Conservation (phyloP, 2,113 vertebrate genomes). For the Pygoscelis adeliae region DNA sequence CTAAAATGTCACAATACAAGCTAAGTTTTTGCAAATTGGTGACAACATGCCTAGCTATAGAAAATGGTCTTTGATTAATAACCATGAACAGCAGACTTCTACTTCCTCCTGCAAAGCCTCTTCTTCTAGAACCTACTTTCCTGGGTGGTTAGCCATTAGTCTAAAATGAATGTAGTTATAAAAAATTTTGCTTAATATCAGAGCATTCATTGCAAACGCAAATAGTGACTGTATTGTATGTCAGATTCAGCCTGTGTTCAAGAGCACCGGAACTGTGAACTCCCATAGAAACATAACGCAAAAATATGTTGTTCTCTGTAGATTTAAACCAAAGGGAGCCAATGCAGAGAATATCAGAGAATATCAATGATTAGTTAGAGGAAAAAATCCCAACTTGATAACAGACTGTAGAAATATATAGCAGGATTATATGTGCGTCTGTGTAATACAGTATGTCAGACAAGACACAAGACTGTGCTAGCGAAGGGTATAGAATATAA, state of each 20-base stretch:
- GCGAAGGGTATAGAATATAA: not conserved
- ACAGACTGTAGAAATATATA: not conserved
- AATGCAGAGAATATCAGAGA: not conserved
- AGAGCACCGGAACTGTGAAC: not conserved
- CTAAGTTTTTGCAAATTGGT: not conserved
- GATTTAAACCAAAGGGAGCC: not conserved
- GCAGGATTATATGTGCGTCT: not conserved
- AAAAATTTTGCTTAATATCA: not conserved
- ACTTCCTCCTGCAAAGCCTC: not conserved
- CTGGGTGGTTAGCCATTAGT: not conserved
- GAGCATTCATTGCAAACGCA: not conserved
- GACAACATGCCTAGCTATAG: not conserved
- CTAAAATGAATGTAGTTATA: not conserved
- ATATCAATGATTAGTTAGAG: not conserved
- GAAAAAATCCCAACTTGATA: rapidly evolving
- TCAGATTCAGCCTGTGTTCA: not conserved
- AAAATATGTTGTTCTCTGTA: not conserved
- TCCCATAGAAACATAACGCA: not conserved
- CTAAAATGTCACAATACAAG: not conserved
- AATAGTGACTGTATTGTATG: not conserved
- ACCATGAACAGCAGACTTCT: not conserved
- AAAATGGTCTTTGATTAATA: not conserved
- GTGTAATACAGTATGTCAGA: not conserved
- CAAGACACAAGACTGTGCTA: not conserved
- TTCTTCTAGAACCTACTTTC: not conserved